Evolutionary conservation across 30 jellyfish, hydroid and myxozoan genomes (phyloP).

Genomic region (Turritopsis rubra): DNA sequence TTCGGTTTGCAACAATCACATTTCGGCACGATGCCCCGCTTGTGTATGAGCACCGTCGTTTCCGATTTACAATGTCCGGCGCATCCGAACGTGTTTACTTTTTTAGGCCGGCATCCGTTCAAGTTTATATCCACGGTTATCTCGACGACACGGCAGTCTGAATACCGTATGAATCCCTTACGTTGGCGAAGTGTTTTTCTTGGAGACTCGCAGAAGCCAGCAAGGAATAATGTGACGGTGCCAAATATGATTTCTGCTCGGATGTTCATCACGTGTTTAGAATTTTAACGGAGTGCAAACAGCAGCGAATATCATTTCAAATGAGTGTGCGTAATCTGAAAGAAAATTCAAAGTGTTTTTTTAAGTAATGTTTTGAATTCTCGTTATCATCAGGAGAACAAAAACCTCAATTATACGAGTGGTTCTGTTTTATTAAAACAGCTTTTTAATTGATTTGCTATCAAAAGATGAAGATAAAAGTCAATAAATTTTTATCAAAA

Average conservation of each 20-base stretch:
- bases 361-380: neutral
- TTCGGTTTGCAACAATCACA: constrained; percentile 11
- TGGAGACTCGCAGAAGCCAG: neutral
- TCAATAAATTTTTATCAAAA: neutral
- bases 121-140: neutral
- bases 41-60: neutral
- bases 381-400: neutral
- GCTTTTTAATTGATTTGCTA: neutral
- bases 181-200: neutral
- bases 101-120: neutral
- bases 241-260: neutral
- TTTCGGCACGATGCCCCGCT: neutral
- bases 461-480: neutral
- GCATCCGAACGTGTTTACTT: neutral
- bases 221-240: neutral
- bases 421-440: neutral
- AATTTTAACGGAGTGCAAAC: no score
- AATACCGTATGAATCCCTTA: neutral
- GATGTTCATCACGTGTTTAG: neutral
- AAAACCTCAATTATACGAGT: neutral
- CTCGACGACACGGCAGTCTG: neutral
- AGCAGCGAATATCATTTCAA: no score
- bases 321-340: no score
- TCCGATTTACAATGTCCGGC: constrained; percentile 6
- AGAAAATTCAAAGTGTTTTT: neutral